Evolutionary conservation across 2,797 vertebrate species (phyloP), one percentile per base, ranked within the genome.

Genomic region (Vespertilio murinus): DNA sequence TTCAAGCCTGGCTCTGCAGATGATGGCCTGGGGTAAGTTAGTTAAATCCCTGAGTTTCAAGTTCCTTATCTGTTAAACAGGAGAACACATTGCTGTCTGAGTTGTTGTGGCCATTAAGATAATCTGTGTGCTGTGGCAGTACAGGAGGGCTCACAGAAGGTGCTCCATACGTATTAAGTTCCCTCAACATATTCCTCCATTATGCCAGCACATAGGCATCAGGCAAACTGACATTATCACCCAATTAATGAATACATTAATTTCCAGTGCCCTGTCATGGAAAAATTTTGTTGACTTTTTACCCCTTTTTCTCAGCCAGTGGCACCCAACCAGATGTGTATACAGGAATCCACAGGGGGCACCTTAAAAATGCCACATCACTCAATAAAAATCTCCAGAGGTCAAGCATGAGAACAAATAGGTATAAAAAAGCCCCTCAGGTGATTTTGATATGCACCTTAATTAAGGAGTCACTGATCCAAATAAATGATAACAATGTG

Each of bases 221-320:
- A 18, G 33, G 47, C 18, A 89, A 96, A 47, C 10, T 40, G 8
- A 81, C 20, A 56, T 28, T 38, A 56, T 35, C n/a, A 73, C 40
- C 52, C n/a, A 93, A 83, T 77, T 91, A 86, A 94, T 28, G 84
- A 49, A 75, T 56, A 67, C 10, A 75, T 77, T 92, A 74, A 54
- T 75, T 87, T 40, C 67, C 49, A 73, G 35, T 23, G 49, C 84
- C 47, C 20, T 42, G 17, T 59, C 70, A 45, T 38, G 81, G 67
- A 45, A 88, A 94, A 64, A 35, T 33, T 64, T 54, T 89, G 10
- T 74, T 88, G 74, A 23, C 42, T 73, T 95, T 90, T 93, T 90
- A 88, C 47, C 25, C 67, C 16, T 74, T 88, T 40, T 38, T 85
- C 17, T 93, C 49, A 82, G 67, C 52, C 16, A 91, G 35, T 56